Conservation (phyloP, 2,797 vertebrate genomes). For the Pseudopleuronectes americanus region DNA sequence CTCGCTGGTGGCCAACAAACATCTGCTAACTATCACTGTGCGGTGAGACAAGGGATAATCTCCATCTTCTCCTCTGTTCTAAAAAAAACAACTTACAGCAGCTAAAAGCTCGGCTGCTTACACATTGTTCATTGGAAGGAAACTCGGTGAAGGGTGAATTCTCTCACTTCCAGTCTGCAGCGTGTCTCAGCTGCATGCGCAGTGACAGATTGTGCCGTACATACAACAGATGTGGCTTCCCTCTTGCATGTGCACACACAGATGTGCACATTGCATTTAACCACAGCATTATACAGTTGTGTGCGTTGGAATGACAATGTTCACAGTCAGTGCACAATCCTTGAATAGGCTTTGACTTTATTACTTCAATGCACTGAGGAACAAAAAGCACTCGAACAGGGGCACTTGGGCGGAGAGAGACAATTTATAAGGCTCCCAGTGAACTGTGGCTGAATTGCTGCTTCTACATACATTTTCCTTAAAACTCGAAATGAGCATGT, state of each 20-base stretch:
- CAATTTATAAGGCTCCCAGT: constrained; percentile 12
- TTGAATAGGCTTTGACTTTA: constrained; percentile 5
- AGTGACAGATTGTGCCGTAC: not conserved
- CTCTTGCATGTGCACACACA: not conserved
- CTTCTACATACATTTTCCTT: not conserved
- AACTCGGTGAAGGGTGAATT: not conserved
- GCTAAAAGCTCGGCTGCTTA: no score
- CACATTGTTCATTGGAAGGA: not conserved
- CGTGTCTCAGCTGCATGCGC: not conserved
- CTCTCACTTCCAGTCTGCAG: not conserved
- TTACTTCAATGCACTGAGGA: constrained; percentile 15
- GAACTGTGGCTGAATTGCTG: constrained; percentile 1
- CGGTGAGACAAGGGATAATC: not conserved
- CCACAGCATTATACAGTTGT: not conserved
- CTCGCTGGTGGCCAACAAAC: no score
- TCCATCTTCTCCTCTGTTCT: not conserved
- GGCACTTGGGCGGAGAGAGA: not conserved
- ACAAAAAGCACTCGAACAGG: constrained; percentile 9
- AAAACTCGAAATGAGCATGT: not conserved
- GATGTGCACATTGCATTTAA: not conserved
- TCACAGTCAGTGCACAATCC: constrained; percentile 11
- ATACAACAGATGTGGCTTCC: not conserved
- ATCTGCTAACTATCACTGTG: not conserved
- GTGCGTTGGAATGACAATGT: not conserved
- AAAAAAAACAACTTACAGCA: not conserved